Evolutionary conservation across 2,797 vertebrate species (phyloP).

Genomic region (Echiichthys vipera): DNA sequence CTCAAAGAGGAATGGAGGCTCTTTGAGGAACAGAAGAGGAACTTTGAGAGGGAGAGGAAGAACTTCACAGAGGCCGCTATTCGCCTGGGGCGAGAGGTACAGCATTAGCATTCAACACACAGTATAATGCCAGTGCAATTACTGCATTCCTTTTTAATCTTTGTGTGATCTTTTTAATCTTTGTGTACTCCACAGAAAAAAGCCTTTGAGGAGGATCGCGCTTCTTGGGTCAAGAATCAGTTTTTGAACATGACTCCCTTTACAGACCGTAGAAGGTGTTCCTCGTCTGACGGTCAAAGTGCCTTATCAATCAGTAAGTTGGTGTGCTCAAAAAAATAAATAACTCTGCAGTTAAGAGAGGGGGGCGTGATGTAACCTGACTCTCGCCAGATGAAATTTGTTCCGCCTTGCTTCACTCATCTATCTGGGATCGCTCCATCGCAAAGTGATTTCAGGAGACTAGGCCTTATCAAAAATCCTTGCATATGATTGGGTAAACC

Average conservation of each 20-base stretch:
- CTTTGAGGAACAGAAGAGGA: conserved; percentile 95
- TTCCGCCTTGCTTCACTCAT: too few relatives aligned
- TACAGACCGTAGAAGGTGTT: conserved; percentile 77
- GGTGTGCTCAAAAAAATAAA: background rate
- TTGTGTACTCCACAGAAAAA: conserved; percentile 74
- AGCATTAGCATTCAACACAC: too few relatives aligned
- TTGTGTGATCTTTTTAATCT: background rate
- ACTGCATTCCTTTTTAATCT: too few relatives aligned
- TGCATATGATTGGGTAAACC: too few relatives aligned
- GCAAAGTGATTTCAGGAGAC: too few relatives aligned
- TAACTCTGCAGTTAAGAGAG: background rate
- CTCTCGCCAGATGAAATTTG: too few relatives aligned
- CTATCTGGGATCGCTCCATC: too few relatives aligned
- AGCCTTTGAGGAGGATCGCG: conserved; percentile 84
- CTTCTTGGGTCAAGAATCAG: conserved; percentile 85
- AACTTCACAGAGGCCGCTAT: conserved; percentile 98
- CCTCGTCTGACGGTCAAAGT: conserved; percentile 78
- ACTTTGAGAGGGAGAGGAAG: conserved; percentile 95
- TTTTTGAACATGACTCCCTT: conserved; percentile 88
- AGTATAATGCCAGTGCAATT: too few relatives aligned
- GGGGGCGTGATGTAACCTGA: too few relatives aligned
- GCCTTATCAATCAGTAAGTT: conserved; percentile 83
- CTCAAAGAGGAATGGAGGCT: conserved; percentile 96
- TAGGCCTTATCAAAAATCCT: too few relatives aligned
- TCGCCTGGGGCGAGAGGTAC: conserved; percentile 93